Percentiles rank a stretch among this genome's conserved stretches.
These are phyloP conservation scores for Bhutanitis thaidina DNA, from an alignment of 2,888 invertebrate species.

Conservation along the genomic window DNA sequence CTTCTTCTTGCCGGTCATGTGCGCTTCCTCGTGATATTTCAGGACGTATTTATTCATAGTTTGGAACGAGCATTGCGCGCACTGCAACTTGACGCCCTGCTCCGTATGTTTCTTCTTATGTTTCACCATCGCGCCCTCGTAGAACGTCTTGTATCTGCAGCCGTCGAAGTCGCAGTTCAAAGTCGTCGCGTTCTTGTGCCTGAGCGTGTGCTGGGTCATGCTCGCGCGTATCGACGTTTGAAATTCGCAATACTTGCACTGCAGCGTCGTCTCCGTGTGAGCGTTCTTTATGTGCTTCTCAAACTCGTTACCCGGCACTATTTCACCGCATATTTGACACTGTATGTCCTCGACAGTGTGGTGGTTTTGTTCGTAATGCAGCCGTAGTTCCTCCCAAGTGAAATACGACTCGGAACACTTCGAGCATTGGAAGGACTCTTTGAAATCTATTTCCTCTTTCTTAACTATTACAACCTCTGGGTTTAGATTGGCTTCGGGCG, in stretches of 20 bases:
- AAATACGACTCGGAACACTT: slow-evolving; percentile 53
- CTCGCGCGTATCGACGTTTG: slow-evolving; percentile 51
- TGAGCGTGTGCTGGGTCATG: slow-evolving; percentile 62
- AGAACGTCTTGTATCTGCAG: slow-evolving; percentile 63
- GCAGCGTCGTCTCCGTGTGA: slow-evolving; percentile 40
- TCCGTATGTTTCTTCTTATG: slow-evolving; percentile 58
- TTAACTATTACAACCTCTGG: slow-evolving; percentile 34
- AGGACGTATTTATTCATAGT: slow-evolving; percentile 70
- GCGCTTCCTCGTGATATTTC: slow-evolving; percentile 67
- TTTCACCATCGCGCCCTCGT: slow-evolving; percentile 62
- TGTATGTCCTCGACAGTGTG: slow-evolving; percentile 48
- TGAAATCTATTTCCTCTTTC: slow-evolving; percentile 49
- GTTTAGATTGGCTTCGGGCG: slow-evolving; percentile 3
- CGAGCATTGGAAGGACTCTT: slow-evolving; percentile 54
- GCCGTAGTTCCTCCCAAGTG: slow-evolving; percentile 51
- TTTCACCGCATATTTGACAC: slow-evolving; percentile 62
- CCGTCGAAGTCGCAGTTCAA: slow-evolving; percentile 51
- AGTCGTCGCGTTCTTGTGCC: slow-evolving; percentile 63
- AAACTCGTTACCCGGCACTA: slow-evolving; percentile 48
- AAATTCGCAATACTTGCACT: slow-evolving; percentile 62
- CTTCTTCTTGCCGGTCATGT: slow-evolving; percentile 59
- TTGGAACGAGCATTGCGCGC: slow-evolving; percentile 62
- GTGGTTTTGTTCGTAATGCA: slow-evolving; percentile 59
- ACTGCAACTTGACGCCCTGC: slow-evolving; percentile 60
- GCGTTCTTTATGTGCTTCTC: slow-evolving; percentile 55